Evolutionary conservation across 2,888 invertebrate species (phyloP).

Genomic region (Coelinius sp.): DNA sequence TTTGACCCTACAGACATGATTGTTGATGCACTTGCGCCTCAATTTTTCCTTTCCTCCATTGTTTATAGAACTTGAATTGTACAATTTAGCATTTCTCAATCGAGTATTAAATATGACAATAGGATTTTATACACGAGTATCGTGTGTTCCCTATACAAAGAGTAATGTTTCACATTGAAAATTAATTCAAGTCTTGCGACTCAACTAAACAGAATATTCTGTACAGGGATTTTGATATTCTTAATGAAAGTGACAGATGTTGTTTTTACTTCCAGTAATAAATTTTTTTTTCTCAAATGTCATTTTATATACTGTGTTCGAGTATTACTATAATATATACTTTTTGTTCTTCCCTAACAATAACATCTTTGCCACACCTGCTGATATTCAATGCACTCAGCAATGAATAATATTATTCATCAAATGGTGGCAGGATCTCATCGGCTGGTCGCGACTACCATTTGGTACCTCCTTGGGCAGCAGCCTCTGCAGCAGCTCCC

Average conservation of each 20-base stretch:
- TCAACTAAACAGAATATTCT: slow-evolving; percentile 13
- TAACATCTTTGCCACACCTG: slow-evolving; percentile 10
- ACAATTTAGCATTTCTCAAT: not conserved
- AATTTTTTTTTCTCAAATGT: slow-evolving; percentile 15
- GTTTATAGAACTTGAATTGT: not conserved
- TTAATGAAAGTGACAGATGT: not conserved
- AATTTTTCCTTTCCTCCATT: not conserved
- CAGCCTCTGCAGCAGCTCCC: slow-evolving; percentile 57
- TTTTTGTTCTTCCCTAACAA: slow-evolving; percentile 27
- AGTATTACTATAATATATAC: not conserved
- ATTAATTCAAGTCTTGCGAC: slow-evolving; percentile 8
- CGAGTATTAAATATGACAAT: not conserved
- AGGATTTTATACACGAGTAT: not conserved
- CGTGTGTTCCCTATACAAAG: slow-evolving; percentile 3
- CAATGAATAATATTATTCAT: not conserved
- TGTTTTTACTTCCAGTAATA: slow-evolving; percentile 21
- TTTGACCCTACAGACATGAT: not conserved
- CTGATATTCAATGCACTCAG: not conserved
- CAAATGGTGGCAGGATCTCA: not conserved
- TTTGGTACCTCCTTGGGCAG: slow-evolving; percentile 59
- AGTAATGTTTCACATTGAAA: not conserved
- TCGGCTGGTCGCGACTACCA: slow-evolving; percentile 60
- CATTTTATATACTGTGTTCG: slow-evolving; percentile 1
- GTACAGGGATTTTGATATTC: slow-evolving; percentile 22
- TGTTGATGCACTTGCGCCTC: not conserved